Evolutionary conservation across 1,140 invertebrate genomes (phyloP), one percentile per base, ranked within the genome.

Genomic region (Rhyzopertha dominica): DNA sequence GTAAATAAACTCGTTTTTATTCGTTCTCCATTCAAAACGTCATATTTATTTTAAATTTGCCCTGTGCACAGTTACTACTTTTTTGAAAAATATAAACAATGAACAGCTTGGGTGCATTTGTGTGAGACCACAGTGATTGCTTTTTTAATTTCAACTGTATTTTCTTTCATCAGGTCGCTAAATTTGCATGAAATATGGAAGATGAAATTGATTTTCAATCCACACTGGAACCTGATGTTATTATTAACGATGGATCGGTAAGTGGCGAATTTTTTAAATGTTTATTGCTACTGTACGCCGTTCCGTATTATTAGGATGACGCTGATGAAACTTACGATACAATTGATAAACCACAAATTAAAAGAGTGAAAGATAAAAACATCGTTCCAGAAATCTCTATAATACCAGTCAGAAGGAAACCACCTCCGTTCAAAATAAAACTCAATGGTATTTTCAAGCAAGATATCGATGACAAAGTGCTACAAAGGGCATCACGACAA

Each of bases 211-310:
- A 58, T 43, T 60, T 60, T 50, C 53, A 56, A 41, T 37, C 46
- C 31, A 39, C 51, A 30, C 35, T 62, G 31, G 59, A 62, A 42
- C 59, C 59, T 32, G 49, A 59, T 47, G 57, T 62, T 28, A 62
- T 59, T 24, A 62, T 62, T 28, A 53, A 56, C 32, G 49, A 51
- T 41, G 49, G 49, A 23, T 52, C 51, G 22, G 50, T 56, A 49
- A 48, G 43, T 19, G 46, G 43, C 8, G 53, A 55, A 41, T 23
- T 1, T 23, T 5, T 9, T 37, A 20, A 18, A 16, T 35, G 18
- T n/a, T 35, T 18, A 23, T 37, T 37, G 22, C 19, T 35, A 18
- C 25, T 18, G 20, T 23, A 16, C 16, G 35, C 18, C 9, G 13
- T 18, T 37, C 13, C 14, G 22, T 37, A 13, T 16, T 16, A 26